phyloP scores from a whole-genome alignment of 2,888 invertebrate species.

The Platycheirus albimanus region DNA sequence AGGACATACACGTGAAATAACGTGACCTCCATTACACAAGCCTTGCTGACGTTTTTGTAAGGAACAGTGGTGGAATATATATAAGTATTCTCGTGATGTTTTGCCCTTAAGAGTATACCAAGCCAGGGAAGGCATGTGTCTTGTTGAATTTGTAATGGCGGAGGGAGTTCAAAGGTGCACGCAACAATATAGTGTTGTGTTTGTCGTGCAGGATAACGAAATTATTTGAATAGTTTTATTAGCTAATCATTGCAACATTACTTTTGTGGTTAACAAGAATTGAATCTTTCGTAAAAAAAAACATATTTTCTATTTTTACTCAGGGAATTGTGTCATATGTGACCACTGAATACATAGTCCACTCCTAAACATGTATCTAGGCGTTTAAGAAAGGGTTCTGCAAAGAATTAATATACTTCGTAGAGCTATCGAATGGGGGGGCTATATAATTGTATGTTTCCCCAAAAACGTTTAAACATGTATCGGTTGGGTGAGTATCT shows the following conservation, averaged over 20 bases:
- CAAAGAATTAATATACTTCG: too few species aligned
- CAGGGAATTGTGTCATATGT: background rate
- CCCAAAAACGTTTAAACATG: too few species aligned
- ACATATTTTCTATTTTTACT: background rate
- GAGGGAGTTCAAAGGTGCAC: conserved; percentile 67
- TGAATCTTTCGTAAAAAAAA: background rate
- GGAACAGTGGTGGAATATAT: background rate
- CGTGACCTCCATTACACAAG: conserved; percentile 70
- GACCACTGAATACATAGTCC: background rate
- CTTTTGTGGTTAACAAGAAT: conserved; percentile 13
- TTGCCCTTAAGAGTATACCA: too few species aligned
- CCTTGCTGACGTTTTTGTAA: conserved; percentile 46
- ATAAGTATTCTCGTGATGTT: conserved; percentile 19
- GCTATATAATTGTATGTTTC: too few species aligned
- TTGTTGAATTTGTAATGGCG: conserved; percentile 72
- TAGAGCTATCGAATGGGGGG: too few species aligned
- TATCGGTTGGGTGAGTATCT: too few species aligned
- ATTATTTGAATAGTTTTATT: conserved; percentile 64
- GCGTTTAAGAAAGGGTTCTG: too few species aligned
- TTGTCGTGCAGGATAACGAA: conserved; percentile 22
- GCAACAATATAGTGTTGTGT: conserved; percentile 43
- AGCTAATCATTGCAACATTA: conserved; percentile 65
- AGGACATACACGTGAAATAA: conserved; percentile 56
- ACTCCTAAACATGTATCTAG: too few species aligned
- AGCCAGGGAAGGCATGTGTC: too few species aligned